Conservation (phyloP, 2,797 vertebrate genomes). For the Oryzias dopingdopingensis region DNA sequence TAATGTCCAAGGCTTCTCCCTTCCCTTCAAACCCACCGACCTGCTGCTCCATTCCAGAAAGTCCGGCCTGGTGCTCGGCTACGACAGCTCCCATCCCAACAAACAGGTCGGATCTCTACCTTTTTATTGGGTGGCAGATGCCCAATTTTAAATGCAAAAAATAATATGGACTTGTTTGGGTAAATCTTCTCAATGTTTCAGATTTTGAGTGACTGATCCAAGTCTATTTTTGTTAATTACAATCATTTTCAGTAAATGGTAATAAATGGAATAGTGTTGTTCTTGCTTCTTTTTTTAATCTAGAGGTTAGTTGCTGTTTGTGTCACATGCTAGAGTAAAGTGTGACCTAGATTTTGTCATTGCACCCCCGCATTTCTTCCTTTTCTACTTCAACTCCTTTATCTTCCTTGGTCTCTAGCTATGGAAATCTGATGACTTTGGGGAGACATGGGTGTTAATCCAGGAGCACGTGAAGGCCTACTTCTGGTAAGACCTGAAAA, state of each 20-base stretch:
- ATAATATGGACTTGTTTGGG: too few species aligned
- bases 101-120: conserved; percentile 80
- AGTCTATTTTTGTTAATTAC: too few species aligned
- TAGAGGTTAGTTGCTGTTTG: conserved; percentile 17
- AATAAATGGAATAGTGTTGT: too few species aligned
- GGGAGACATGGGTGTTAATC: conserved; percentile 97
- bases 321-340: conserved; percentile 48
- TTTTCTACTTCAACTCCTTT: not conserved
- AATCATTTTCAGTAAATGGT: too few species aligned
- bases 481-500: conserved; percentile 85
- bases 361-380: too few species aligned
- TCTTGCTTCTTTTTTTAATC: too few species aligned
- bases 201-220: too few species aligned
- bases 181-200: too few species aligned
- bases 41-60: conserved; percentile 87
- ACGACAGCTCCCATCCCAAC: conserved; percentile 90
- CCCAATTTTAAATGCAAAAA: too few species aligned
- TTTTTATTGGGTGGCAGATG: too few species aligned
- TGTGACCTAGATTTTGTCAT: conserved; percentile 64
- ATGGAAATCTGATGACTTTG: conserved; percentile 98
- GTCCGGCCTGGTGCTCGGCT: conserved; percentile 87
- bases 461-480: conserved; percentile 97
- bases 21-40: conserved; percentile 91
- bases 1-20: conserved; percentile 83
- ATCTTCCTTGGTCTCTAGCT: conserved; percentile 74